A percentile compares a stretch with the other conserved stretches of the same genome.
These are phyloP conservation scores for Osmerus eperlanus DNA, from an alignment of 2,113 vertebrate genomes.

Conservation along the genomic window DNA sequence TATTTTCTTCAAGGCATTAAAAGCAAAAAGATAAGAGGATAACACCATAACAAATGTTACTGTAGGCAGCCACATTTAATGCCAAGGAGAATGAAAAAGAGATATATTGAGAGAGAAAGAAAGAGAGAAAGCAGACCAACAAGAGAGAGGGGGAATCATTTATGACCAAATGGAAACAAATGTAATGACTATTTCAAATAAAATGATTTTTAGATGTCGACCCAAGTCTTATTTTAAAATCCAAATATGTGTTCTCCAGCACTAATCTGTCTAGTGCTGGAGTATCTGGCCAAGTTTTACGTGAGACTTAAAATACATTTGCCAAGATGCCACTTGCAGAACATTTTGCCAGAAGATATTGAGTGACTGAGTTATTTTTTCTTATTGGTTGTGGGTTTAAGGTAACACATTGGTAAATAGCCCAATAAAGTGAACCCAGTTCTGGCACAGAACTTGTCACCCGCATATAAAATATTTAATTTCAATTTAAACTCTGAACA, in stretches of 20 bases:
- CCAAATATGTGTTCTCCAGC: too few relatives aligned
- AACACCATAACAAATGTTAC: not conserved
- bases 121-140: not conserved
- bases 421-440: constrained; percentile 24
- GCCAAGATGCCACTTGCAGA: too few relatives aligned
- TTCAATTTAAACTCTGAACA: constrained; percentile 49
- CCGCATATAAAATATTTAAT: constrained; percentile 40
- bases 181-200: not conserved
- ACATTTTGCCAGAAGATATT: too few relatives aligned
- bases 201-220: too few relatives aligned
- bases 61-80: constrained; percentile 7
- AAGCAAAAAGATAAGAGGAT: constrained; percentile 17
- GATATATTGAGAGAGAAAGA: not conserved
- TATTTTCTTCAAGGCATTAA: not conserved
- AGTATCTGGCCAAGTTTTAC: too few relatives aligned
- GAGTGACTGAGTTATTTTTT: too few relatives aligned
- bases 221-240: too few relatives aligned
- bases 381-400: constrained; percentile 2
- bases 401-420: constrained; percentile 13
- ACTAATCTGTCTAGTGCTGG: too few relatives aligned
- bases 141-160: not conserved
- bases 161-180: too few relatives aligned
- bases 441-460: constrained; percentile 45
- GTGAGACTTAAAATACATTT: too few relatives aligned
- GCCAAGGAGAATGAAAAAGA: not conserved